These are phyloP conservation scores for Limnephilus lunatus DNA, from an alignment of 2,888 invertebrate genomes.

Conservation along the genomic window DNA sequence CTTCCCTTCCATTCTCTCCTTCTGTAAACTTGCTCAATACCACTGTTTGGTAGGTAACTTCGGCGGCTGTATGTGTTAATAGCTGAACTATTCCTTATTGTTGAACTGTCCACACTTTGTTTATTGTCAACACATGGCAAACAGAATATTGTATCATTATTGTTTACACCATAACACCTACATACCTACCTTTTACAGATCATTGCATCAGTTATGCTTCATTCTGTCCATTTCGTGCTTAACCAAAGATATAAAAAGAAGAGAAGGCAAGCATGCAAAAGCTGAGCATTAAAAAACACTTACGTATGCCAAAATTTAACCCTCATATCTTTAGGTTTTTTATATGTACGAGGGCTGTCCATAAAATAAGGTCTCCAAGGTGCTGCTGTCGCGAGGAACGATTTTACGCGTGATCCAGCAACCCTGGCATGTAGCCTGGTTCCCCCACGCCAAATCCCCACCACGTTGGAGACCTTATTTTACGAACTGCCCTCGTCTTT, in stretches of 20 bases:
- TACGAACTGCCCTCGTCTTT: too few species aligned
- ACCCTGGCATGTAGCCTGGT: too few species aligned
- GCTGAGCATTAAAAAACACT: background rate
- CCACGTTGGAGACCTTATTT: too few species aligned
- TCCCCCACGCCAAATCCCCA: too few species aligned
- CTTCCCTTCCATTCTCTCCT: conserved; percentile 51
- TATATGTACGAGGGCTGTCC: too few species aligned
- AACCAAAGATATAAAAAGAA: background rate
- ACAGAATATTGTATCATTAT: background rate
- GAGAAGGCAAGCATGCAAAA: background rate
- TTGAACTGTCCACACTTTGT: background rate
- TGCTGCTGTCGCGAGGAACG: too few species aligned
- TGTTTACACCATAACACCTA: background rate
- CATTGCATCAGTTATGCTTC: background rate
- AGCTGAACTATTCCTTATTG: conserved; percentile 20
- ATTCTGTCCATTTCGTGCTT: background rate
- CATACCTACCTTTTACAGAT: background rate
- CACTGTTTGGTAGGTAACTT: conserved; percentile 43
- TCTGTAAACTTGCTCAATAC: conserved; percentile 21
- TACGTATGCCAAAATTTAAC: background rate
- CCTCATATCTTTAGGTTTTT: background rate
- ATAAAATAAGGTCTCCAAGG: too few species aligned
- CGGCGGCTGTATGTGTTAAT: conserved; percentile 48
- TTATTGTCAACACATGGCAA: background rate
- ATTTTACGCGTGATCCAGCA: too few species aligned